Percentiles rank a stretch among this genome's conserved stretches.
Conservation (phyloP, 1,140 invertebrate genomes). For the Drosophila hydei region DNA sequence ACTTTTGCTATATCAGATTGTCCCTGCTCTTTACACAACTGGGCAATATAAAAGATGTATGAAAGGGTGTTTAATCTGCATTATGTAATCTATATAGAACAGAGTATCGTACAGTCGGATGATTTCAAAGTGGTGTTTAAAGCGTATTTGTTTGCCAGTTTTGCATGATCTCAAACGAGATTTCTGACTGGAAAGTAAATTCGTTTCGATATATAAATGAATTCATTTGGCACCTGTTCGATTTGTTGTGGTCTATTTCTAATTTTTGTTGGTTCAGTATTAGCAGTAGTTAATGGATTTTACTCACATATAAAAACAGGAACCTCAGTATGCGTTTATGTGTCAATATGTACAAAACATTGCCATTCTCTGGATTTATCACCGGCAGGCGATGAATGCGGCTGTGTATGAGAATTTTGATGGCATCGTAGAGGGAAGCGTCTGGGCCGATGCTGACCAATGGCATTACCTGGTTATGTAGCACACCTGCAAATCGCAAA, state of each 20-base stretch:
- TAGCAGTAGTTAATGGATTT: conserved; percentile 69
- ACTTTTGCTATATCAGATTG: no score
- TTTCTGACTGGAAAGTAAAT: no score
- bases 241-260: no score
- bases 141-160: not conserved
- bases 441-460: conserved; percentile 95
- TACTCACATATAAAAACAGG: conserved; percentile 98
- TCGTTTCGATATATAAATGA: no score
- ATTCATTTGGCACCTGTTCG: no score
- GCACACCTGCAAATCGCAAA: conserved; percentile 87
- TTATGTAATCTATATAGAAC: no score
- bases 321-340: conserved; percentile 99
- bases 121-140: no score
- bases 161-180: no score
- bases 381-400: conserved; percentile 98
- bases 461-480: conserved; percentile 92
- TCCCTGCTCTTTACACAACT: no score
- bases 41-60: no score
- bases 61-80: no score
- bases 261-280: no score
- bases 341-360: conserved; percentile 99
- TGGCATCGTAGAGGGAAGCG: conserved; percentile 96
- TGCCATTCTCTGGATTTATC: conserved; percentile 96
- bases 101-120: not conserved
- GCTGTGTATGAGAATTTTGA: conserved; percentile 95